These are phyloP conservation scores for Hypotaenidia okinawae DNA, from an alignment of 2,797 vertebrate genomes.

Conservation along the genomic window DNA sequence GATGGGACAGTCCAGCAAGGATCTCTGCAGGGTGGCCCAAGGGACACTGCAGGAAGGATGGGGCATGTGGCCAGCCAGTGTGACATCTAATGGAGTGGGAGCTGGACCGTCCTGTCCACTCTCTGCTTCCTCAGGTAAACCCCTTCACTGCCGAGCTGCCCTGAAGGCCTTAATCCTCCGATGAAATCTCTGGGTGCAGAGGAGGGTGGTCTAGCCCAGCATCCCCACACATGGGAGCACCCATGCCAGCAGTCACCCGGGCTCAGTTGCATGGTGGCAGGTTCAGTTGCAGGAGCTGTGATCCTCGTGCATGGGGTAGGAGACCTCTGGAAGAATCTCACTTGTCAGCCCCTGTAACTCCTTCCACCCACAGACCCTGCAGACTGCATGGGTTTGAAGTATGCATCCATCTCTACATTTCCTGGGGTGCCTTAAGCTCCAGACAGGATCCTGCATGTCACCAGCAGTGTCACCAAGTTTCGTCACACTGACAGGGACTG, in stretches of 20 bases:
- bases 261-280: background rate
- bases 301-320: rapidly evolving
- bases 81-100: background rate
- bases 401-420: rapidly evolving
- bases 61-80: rapidly evolving
- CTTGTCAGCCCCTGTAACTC: background rate
- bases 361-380: background rate
- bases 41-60: background rate
- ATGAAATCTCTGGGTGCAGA: background rate
- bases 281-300: background rate
- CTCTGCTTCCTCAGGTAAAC: background rate
- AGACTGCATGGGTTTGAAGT: background rate
- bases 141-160: background rate
- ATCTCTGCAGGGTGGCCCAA: background rate
- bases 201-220: background rate
- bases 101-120: rapidly evolving
- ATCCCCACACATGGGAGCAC: background rate
- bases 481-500: background rate
- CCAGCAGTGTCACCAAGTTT: background rate
- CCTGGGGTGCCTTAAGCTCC: background rate
- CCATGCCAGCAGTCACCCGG: background rate
- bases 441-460: background rate
- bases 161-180: background rate
- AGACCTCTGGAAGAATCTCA: background rate
- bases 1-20: background rate